phyloP scores from a whole-genome alignment of 2,888 invertebrate species.

The Plagiodera versicolora region DNA sequence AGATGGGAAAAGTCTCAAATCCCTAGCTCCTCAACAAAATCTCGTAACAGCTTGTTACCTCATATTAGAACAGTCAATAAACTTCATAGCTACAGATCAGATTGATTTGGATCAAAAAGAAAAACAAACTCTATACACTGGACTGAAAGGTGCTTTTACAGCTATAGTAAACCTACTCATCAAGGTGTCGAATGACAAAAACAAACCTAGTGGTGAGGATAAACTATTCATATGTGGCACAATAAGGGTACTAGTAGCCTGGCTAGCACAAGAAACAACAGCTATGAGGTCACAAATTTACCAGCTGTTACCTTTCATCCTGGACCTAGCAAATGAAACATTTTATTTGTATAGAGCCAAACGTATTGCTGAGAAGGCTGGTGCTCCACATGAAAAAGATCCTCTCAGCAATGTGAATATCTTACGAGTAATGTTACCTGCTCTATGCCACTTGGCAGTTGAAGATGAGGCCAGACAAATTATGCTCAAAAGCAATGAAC shows the following conservation, averaged over 20 bases:
- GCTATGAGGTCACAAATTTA: conserved; percentile 85
- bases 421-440: conserved; percentile 81
- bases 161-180: conserved; percentile 75
- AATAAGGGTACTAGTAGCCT: conserved; percentile 82
- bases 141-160: conserved; percentile 85
- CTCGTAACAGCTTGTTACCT: conserved; percentile 81
- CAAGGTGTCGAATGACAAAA: conserved; percentile 74
- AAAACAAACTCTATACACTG: conserved; percentile 86
- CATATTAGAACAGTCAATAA: conserved; percentile 77
- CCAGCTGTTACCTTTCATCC: conserved; percentile 77
- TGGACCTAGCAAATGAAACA: conserved; percentile 78
- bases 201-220: conserved; percentile 70
- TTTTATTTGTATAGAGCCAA: conserved; percentile 73
- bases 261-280: conserved; percentile 88
- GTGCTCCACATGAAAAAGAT: conserved; percentile 53
- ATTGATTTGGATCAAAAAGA: conserved; percentile 87
- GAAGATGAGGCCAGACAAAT: conserved; percentile 86
- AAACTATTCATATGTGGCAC: conserved; percentile 82
- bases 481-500: conserved; percentile 75
- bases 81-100: conserved; percentile 78
- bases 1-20: conserved; percentile 82
- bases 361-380: conserved; percentile 68
- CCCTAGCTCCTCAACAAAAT: conserved; percentile 74
- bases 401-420: conserved; percentile 63
- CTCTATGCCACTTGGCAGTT: conserved; percentile 86